Evolutionary conservation across 2,888 invertebrate genomes (phyloP), one percentile per base, ranked within the genome.

Genomic region (Pachymerium ferrugineum): DNA sequence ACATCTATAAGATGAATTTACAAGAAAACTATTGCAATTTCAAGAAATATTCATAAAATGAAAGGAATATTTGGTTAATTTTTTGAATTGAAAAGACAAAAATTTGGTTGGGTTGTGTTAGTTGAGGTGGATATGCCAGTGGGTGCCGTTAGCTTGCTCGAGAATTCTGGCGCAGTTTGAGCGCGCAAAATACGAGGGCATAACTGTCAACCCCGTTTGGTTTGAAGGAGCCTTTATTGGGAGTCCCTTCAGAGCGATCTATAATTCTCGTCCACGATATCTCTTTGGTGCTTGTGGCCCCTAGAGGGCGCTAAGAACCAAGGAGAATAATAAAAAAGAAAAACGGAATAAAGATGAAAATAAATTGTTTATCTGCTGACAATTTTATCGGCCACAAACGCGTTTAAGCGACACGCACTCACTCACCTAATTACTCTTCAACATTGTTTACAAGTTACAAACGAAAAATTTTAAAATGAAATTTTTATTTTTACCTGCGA

Each of bases 141-240:
- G 62, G 62, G 62, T 62, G 62, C 62, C 62, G 62, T 62, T 62
- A 62, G 62, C 28, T 62, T 62, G 25, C 62, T 62, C 62, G 62
- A 62, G 62, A 62, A 62, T 62, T 62, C 62, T 62, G 62, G 28
- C 25, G 25, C 62, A 62, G 62, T 62, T 62, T 62, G 62, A 62
- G 62, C 62, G 62, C 62, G 62, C 62, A 62, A 62, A 62, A 62
- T 62, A 62, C 62, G 62, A 62, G 62, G 25, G 28, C 62, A 62
- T 62, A 62, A 62, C 62, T 62, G 62, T 62, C 62, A 62, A 62
- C 62, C 62, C 62, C 62, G 62, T 62, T 62, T 62, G 62, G 62
- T 62, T 62, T 62, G 62, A 62, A 62, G 62, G 62, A 62, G 62
- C 62, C 62, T 62, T 62, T 62, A 62, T 62, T 62, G 62, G 62